Evolutionary conservation across 2,797 vertebrate genomes (phyloP).

Genomic region (Sebastiscus albofasciatus): DNA sequence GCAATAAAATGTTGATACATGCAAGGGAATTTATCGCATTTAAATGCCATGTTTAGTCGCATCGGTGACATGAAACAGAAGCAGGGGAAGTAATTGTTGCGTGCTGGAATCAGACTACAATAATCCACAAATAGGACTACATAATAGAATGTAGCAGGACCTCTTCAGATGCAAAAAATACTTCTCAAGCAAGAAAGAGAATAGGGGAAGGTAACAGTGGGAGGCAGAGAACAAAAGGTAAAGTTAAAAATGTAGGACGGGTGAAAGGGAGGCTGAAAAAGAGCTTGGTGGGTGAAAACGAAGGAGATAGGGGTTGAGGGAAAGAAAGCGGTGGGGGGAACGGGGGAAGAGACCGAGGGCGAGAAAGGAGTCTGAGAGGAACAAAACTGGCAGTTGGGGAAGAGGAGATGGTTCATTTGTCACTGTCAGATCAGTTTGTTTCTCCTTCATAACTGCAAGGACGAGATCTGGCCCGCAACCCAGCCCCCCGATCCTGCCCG

Average conservation of each 20-base stretch:
- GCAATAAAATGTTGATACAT: slow-evolving; percentile 64
- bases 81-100: slow-evolving; percentile 43
- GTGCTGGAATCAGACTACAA: slow-evolving; percentile 39
- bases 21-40: slow-evolving; percentile 53
- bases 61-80: slow-evolving; percentile 55
- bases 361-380: slow-evolving; percentile 68
- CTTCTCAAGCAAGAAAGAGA: slow-evolving; percentile 36
- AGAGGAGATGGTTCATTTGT: slow-evolving; percentile 83
- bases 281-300: slow-evolving; percentile 59
- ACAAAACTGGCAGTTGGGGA: slow-evolving; percentile 78
- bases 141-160: slow-evolving; percentile 39
- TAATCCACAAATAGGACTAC: slow-evolving; percentile 28
- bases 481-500: slow-evolving; percentile 44
- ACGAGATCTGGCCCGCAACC: slow-evolving; percentile 71
- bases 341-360: slow-evolving; percentile 45
- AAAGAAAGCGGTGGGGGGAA: slow-evolving; percentile 54
- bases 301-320: slow-evolving; percentile 51
- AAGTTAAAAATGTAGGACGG: slow-evolving; percentile 51
- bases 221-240: slow-evolving; percentile 47
- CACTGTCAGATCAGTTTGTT: slow-evolving; percentile 85
- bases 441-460: slow-evolving; percentile 84
- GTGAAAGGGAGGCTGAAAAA: slow-evolving; percentile 53
- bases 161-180: slow-evolving; percentile 42
- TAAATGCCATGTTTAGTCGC: slow-evolving; percentile 54
- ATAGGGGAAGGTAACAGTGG: slow-evolving; percentile 41